Base-by-base conservation (phyloP, 1,140 invertebrate species). In the Atta texana region DNA sequence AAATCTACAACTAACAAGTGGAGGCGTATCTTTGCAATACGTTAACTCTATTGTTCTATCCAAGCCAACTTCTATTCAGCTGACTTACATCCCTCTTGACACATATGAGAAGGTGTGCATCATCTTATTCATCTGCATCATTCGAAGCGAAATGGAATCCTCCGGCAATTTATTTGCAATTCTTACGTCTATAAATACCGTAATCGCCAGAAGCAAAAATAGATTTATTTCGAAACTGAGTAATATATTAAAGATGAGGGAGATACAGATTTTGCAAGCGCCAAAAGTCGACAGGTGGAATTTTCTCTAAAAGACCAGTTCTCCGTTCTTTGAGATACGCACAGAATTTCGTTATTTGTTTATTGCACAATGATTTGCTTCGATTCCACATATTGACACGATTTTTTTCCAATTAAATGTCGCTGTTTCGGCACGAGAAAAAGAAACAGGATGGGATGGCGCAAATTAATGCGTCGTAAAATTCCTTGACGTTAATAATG, bases 391-490 rank as follows among this genome's bases (percentile, higher is more conserved):
- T 51, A 72, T 44, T 71, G 68, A 6, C 64, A 28, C 86, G 28
- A 90, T 86, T 74, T 55, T 71, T 81, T 64, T 44, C 77, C 81
- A 88, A 90, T 90, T 90, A 90, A 91, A 84, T 59, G 63, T 6
- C 64, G 3, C 53, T n/a, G 12, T n/a, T 28, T 14, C 31, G 51
- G 24, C 28, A n/a, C 4, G 68, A 39, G 21, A 66, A 39, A 24
- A n/a, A 66, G 51, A 39, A 51, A 66, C 34, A 24, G 66, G 49
- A n/a, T 34, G 18, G 31, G 24, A 85, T 59, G 72, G 86, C 34
- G 75, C 82, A 72, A 88, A 91, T 91, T 90, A 91, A 89, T 87
- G 87, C 31, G 68, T 87, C 90, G 89, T 91, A 91, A 91, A 91
- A 89, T 87, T 55, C 63, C 31, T 31, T 44, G 63, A 86, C 75